These are phyloP conservation scores for Acipenser oxyrinchus DNA, from an alignment of 2,797 vertebrate species.

Conservation along the genomic window DNA sequence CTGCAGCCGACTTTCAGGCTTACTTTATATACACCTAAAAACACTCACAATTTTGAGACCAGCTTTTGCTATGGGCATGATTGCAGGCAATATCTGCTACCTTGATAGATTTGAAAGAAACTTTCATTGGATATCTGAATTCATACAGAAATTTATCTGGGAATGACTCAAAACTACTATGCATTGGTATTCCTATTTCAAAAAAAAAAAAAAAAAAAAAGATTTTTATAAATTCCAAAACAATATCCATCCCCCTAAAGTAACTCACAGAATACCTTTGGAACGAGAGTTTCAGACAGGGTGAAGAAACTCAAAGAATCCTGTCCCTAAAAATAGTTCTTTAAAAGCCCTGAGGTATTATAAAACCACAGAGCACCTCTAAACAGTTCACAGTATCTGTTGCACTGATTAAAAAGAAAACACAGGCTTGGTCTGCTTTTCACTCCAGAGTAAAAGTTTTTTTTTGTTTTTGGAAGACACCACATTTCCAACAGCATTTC, in stretches of 20 bases:
- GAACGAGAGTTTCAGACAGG: conserved; percentile 8
- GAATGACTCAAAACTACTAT: no score
- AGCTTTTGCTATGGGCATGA: no score
- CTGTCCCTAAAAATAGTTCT: not conserved
- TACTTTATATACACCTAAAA: no score
- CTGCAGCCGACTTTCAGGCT: no score
- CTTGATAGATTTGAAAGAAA: no score
- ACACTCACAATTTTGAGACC: no score
- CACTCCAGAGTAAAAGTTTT: no score
- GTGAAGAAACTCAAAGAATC: not conserved
- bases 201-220: not conserved
- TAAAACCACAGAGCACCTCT: conserved; percentile 2
- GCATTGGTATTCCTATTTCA: not conserved
- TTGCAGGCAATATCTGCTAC: no score
- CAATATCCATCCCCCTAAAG: not conserved
- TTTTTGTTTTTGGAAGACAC: no score
- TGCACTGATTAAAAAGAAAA: not conserved
- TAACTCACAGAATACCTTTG: conserved; percentile 6
- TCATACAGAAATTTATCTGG: no score
- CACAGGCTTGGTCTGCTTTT: not conserved
- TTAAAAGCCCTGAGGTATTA: not conserved
- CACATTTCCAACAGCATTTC: no score
- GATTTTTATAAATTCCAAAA: not conserved
- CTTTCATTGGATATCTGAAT: no score
- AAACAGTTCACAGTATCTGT: not conserved